These are phyloP conservation scores for Eustalomyia histrio DNA, from an alignment of 2,888 invertebrate species.

Conservation along the genomic window DNA sequence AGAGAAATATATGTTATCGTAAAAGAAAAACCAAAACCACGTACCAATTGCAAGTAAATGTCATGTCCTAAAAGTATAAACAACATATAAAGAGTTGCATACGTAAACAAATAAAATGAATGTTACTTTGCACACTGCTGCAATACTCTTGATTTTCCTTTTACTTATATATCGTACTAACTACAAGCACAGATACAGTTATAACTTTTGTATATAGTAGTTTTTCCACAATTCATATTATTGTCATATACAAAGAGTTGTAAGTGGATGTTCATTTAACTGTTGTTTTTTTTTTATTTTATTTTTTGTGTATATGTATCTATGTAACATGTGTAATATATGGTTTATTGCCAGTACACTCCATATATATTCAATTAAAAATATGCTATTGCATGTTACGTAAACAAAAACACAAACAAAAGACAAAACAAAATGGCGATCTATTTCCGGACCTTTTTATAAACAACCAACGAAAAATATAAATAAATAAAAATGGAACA, in stretches of 20 bases:
- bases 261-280: background rate
- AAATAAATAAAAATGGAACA: background rate
- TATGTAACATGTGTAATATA: constrained; percentile 64
- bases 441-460: constrained; percentile 40
- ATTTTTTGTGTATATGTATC: constrained; percentile 47
- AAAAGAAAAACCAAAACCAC: constrained; percentile 35
- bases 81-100: constrained; percentile 45
- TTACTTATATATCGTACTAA: background rate
- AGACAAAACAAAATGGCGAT: constrained; percentile 64
- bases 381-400: constrained; percentile 70
- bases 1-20: constrained; percentile 7
- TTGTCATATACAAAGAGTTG: constrained; percentile 21
- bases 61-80: constrained; percentile 30
- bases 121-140: constrained; percentile 16
- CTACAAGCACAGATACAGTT: too few relatives aligned
- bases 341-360: constrained; percentile 59
- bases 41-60: constrained; percentile 44
- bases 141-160: constrained; percentile 6
- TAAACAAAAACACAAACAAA: constrained; percentile 66
- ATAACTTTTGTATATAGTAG: background rate
- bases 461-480: constrained; percentile 5
- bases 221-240: constrained; percentile 7
- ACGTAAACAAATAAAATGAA: constrained; percentile 23
- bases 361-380: constrained; percentile 73
- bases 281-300: background rate